Evolutionary conservation across 2,797 vertebrate genomes (phyloP), one percentile per base, ranked within the genome.

Genomic region (Crocidura indochinensis): DNA sequence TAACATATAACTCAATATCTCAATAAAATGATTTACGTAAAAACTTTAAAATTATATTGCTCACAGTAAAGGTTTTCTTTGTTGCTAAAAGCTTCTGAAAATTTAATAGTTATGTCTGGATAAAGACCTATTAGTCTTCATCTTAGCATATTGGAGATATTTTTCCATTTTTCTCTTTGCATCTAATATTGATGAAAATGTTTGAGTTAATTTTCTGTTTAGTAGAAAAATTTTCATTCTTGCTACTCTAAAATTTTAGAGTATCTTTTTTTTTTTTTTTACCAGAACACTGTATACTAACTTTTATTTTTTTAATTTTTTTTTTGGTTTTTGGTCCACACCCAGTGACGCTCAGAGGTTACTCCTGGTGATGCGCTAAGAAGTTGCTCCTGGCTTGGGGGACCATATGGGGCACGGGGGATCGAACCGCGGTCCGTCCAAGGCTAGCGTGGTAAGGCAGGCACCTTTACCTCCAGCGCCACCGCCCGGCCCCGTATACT

Each of bases 121-220:
- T 44, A 65, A 64, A 72, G 19, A 12, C 31, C 65, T 85, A 24
- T 11, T 44, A 26, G n/a, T 75, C 91, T 27, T 44, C 26, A 4
- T n/a, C 10, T 53, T 51, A 67, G 47, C 12, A 46, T 78, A 87
- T 84, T 81, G 49, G 75, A 92, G 51, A 86, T 69, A 5, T 1
- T 4, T 84, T 90, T 89, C 22, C 64, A 14, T 60, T 67, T 72
- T 83, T 62, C 6, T 69, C 49, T 77, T 71, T 64, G 22, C 12
- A 47, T 67, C 27, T 93, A 56, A 29, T 73, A 80, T 88, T 86
- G 31, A 15, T 71, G 20, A 82, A 17, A 88, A 90, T 68, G 3
- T 64, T 19, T 86, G 78, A 11, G 3, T 62, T 62, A 31, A 51
- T 62, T 90, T 90, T 93, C 24, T 74, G 10, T 47, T 90, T 90